Base-by-base conservation (phyloP, 30 jellyfish, hydroid and myxozoan species). In the Mastigias papua region DNA sequence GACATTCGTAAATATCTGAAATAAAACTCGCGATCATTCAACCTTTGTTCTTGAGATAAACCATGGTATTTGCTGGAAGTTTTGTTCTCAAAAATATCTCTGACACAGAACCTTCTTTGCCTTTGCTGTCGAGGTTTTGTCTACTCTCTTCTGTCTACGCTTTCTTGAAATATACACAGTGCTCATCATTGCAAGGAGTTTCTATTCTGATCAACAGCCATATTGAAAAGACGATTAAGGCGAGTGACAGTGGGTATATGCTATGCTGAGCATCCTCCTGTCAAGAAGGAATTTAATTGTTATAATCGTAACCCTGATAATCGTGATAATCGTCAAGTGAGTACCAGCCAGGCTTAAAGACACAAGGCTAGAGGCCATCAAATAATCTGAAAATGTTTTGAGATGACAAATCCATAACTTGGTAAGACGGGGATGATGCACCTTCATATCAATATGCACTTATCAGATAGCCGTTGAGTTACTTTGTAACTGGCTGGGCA, bases 1-100 rank as follows among this genome's bases (percentile, higher is more conserved):
- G 94, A 86, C 88, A 86, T 86, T 57, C 94, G 62, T 42, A 82
- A 28, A 37, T 86, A 86, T 63, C 84, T 82, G 73, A 27, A 82
- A 30, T 80, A 72, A 65, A 25, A 80, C 37, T 80, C 91, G 15
- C 74, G 32, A 34, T 80, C 82, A 6, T 42, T 66, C 73, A 62
- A 19, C 30, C 69, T 28, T 28, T 54, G 80, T 51, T 80, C 91
- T 68, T 65, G 73, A 35, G 34, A 15, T 13, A 80, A 33, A 0
- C 58, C 46, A 31, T 65, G 30, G 37, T 61, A 80, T 48, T 65
- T 54, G 32, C 91, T 51, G 21, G 78, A 77, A 16, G 35, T 57
- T 34, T 77, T 57, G 22, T 34, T 17, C 58, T 29, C 21, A 33
- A 77, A 77, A 26, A 77, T 77, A 9, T 60, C 67, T 61, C 78